These are phyloP conservation scores for Chalcis sispes DNA, from an alignment of 2,888 invertebrate genomes.

Conservation along the genomic window DNA sequence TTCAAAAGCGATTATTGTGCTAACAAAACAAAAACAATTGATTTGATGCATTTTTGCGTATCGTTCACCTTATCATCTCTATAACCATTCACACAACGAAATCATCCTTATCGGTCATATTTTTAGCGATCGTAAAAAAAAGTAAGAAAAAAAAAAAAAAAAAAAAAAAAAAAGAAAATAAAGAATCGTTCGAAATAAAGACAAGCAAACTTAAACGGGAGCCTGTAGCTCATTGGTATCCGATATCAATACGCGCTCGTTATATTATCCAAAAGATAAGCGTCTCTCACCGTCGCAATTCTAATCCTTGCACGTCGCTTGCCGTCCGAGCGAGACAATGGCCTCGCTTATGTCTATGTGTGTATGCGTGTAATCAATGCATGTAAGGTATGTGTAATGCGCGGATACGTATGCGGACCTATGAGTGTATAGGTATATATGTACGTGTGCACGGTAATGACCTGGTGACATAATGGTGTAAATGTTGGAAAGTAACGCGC, in stretches of 20 bases:
- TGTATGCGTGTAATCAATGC: neutral
- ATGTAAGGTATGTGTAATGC: too few species aligned
- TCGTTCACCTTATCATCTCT: too few species aligned
- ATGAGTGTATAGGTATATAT: too few species aligned
- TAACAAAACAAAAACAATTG: too few species aligned
- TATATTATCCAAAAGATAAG: constrained; percentile 41
- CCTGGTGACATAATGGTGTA: constrained; percentile 47
- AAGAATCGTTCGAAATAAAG: too few species aligned
- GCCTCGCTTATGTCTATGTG: constrained; percentile 27
- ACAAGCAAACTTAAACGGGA: too few species aligned
- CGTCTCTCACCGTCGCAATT: constrained; percentile 33
- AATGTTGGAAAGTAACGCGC: neutral
- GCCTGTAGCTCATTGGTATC: neutral
- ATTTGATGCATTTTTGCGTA: too few species aligned
- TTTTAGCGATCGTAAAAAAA: neutral
- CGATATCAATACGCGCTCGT: neutral
- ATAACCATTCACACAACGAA: too few species aligned
- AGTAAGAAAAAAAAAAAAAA: neutral
- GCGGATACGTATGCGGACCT: neutral
- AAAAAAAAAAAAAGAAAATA: neutral
- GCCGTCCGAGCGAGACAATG: constrained; percentile 50
- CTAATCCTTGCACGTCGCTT: constrained; percentile 46
- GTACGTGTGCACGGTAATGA: constrained; percentile 38
- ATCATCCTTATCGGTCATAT: neutral
- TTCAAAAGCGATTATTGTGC: too few species aligned